These are phyloP conservation scores for Panthera uncia DNA, from an alignment of 2,113 vertebrate species.

Conservation along the genomic window DNA sequence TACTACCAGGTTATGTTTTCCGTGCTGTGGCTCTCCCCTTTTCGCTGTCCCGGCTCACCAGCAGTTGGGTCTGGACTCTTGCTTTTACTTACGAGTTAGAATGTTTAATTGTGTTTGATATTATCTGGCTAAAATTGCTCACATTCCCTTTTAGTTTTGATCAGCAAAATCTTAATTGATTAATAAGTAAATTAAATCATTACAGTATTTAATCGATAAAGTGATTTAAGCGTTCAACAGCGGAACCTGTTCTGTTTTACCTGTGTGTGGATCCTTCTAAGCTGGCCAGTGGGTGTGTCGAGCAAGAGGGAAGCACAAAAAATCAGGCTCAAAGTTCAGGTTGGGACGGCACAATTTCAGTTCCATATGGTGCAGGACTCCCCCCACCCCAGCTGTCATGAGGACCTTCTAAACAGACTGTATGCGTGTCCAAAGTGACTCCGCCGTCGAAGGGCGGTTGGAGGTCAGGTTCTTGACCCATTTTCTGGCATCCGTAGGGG, in stretches of 20 bases:
- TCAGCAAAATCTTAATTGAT: neutral
- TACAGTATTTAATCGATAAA: neutral
- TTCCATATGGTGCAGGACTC: neutral
- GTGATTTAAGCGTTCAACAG: neutral
- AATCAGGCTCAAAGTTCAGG: neutral
- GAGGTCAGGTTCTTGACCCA: neutral
- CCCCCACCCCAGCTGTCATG: too few relatives aligned
- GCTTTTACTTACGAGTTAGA: neutral
- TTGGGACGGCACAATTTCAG: neutral
- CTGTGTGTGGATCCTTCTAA: neutral
- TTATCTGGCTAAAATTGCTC: neutral
- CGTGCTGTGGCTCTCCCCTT: rapidly evolving
- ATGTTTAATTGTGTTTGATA: neutral
- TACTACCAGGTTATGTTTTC: neutral
- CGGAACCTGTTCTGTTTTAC: neutral
- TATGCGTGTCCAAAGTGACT: neutral
- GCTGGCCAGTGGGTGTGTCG: neutral
- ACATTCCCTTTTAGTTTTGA: neutral
- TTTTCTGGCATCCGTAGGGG: neutral
- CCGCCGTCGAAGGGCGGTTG: neutral
- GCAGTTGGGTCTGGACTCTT: neutral
- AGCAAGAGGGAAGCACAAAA: neutral
- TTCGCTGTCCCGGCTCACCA: neutral
- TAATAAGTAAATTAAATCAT: too few relatives aligned
- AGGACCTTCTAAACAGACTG: neutral